Percentiles rank a stretch among this genome's conserved stretches.
These are phyloP conservation scores for Callitettix versicolor DNA, from an alignment of 1,140 invertebrate species.

Conservation along the genomic window DNA sequence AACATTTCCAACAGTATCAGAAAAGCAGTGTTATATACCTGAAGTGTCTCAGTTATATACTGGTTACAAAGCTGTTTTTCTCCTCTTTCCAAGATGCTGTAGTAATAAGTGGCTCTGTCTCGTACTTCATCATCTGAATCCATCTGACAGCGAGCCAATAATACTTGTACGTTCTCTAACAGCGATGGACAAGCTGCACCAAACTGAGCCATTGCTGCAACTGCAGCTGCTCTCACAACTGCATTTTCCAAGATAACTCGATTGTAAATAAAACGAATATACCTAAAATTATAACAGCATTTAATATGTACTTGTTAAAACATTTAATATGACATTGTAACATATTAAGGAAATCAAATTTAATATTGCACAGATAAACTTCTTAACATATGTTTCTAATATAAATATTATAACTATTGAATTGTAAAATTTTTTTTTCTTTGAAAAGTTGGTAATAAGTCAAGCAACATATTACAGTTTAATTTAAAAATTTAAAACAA, in stretches of 20 bases:
- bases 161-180: conserved; percentile 73
- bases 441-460: too few relatives aligned
- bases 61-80: conserved; percentile 62
- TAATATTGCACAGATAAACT: too few relatives aligned
- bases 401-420: too few relatives aligned
- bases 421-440: too few relatives aligned
- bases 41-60: conserved; percentile 71
- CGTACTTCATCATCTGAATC: conserved; percentile 98
- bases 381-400: too few relatives aligned
- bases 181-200: conserved; percentile 89
- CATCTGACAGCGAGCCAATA: conserved; percentile 80
- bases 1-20: too few relatives aligned
- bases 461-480: too few relatives aligned
- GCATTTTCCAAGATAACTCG: conserved; percentile 94
- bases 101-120: conserved; percentile 95
- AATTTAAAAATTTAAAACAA: too few relatives aligned
- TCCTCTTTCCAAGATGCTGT: conserved; percentile 62
- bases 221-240: conserved; percentile 88
- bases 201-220: conserved; percentile 94
- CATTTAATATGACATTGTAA: too few relatives aligned
- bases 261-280: conserved; percentile 99
- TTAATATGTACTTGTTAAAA: too few relatives aligned
- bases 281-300: conserved; percentile 39
- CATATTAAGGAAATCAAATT: too few relatives aligned
- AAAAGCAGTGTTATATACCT: too few relatives aligned